Base-by-base conservation (phyloP, 2,888 invertebrate species). In the Xanthostigma xanthostigma region DNA sequence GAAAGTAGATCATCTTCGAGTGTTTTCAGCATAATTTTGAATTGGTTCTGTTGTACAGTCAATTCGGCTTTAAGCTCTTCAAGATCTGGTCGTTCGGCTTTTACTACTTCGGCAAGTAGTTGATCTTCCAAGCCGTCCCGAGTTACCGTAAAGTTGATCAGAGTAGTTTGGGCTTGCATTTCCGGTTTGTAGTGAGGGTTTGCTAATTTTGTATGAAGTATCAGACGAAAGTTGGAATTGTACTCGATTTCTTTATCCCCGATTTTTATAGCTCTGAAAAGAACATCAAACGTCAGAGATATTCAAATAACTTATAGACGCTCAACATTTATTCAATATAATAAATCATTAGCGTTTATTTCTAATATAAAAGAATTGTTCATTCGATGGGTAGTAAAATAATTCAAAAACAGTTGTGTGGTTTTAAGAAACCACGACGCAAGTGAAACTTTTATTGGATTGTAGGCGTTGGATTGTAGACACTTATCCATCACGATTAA, bases 111-210 rank as follows among this genome's bases (percentile, higher is more conserved):
- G 12, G 94, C 95, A 50, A 96, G 70, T 13, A 96, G 73, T 67
- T 96, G 95, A 67, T 96, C 95, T 71, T 95, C 95, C 43, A 96
- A 70, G 9, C 95, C 96, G 63, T 95, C 95, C 60, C 91, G 78
- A 8, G 96, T 96, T 8, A 96, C 96, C 9, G 95, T 95, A 62
- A 96, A 96, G 70, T 96, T 95, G 54, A 96, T 94, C 50, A 96
- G 72, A 2, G 95, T 95, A 0, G 93, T 91, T 71, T 96, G 95
- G 11, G 96, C 96, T 70, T 96, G 95, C 89, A 96, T 91, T 73
- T 96, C 96, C 1, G 96, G 96, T 63, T 95, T 92, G 65, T 95
- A 96, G 71, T 95, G 95, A 10, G 95, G 96, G 72, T 95, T 96
- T 1, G 94, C 94, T 56, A 96, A 67, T 70, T 96, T 96, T 0